Evolutionary conservation across 2,888 invertebrate genomes (phyloP).

Genomic region (Chymomyza procnemis): DNA sequence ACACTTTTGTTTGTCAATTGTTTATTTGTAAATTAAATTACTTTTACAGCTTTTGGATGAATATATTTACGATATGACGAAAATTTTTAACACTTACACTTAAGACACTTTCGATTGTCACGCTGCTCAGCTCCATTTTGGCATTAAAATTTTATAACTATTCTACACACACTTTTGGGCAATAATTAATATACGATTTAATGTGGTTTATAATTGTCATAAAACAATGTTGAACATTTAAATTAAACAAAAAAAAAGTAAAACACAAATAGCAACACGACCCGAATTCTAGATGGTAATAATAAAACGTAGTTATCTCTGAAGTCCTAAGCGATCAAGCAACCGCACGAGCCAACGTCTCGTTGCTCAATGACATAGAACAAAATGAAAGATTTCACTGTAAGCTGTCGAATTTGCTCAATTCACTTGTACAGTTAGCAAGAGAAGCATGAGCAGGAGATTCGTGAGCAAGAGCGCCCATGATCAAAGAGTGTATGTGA

Average conservation of each 20-base stretch:
- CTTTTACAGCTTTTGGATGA: no score
- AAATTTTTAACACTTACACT: constrained; percentile 34
- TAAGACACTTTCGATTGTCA: constrained; percentile 34
- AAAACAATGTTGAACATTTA: constrained; percentile 21
- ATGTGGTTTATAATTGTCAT: constrained; percentile 18
- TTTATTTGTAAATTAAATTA: no score
- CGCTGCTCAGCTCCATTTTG: constrained; percentile 53
- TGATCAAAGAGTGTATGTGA: constrained; percentile 23
- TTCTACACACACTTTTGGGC: background rate
- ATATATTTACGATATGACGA: no score
- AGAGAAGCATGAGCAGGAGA: constrained; percentile 7
- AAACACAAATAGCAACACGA: background rate
- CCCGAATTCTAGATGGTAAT: background rate
- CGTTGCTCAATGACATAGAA: constrained; percentile 27
- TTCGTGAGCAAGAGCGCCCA: constrained; percentile 9
- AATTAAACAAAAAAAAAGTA: background rate
- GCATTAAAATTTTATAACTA: background rate
- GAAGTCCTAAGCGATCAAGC: background rate
- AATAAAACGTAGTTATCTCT: background rate
- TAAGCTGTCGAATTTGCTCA: constrained; percentile 48
- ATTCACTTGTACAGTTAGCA: constrained; percentile 35
- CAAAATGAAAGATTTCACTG: constrained; percentile 32
- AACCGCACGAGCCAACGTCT: constrained; percentile 32
- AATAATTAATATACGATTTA: background rate
- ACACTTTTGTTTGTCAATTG: constrained; percentile 35